Conservation (phyloP, 2,113 vertebrate genomes). For the Apodemus sylvaticus region DNA sequence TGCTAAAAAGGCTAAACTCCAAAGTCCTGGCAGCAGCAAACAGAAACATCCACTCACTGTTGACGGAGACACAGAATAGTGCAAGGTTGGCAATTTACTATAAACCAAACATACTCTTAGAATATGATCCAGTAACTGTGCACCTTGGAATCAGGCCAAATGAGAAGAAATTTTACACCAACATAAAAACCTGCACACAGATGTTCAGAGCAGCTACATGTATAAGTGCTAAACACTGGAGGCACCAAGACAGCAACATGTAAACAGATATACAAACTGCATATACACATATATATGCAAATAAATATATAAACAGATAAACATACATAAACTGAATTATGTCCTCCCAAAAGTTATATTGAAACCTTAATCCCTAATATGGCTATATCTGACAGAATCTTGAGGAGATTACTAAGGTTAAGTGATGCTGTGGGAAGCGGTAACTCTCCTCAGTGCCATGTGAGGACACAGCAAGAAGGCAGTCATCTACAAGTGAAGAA, state of each 20-base stretch:
- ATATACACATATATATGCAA: no score
- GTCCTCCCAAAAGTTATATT: not conserved
- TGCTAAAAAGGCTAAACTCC: not conserved
- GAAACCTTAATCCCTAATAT: not conserved
- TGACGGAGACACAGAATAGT: not conserved
- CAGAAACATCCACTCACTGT: not conserved
- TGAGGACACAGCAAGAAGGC: not conserved
- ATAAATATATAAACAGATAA: not conserved
- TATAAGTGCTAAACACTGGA: not conserved
- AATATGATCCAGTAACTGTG: not conserved
- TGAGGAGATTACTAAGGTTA: not conserved
- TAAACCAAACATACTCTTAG: not conserved
- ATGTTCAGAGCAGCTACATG: not conserved
- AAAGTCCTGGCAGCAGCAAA: not conserved
- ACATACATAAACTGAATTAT: not conserved
- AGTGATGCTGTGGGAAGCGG: not conserved
- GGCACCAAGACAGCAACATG: not conserved
- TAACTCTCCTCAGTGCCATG: not conserved
- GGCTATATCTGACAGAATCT: not conserved
- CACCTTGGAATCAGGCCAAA: not conserved
- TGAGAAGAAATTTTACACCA: not conserved
- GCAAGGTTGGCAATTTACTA: not conserved
- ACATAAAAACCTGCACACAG: not conserved
- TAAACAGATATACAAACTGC: not conserved
- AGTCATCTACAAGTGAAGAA: not conserved